Percentiles rank a stretch among this genome's conserved stretches.
Conservation (phyloP, 2,888 invertebrate genomes). For the Chloroclysta siterata region DNA sequence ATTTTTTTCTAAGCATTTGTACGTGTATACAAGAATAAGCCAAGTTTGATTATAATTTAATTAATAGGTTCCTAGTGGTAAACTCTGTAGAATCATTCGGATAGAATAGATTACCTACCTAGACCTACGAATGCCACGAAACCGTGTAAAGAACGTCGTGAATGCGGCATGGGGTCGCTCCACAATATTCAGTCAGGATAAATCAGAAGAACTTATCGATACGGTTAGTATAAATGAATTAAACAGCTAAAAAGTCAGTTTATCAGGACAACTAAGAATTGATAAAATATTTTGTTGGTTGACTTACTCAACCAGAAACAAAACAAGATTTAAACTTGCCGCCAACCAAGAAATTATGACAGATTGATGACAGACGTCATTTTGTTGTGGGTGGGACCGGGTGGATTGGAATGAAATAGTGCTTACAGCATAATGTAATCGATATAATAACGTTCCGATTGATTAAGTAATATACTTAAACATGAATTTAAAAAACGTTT, state of each 20-base stretch:
- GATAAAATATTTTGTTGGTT: no score
- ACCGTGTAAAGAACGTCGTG: conserved; percentile 17
- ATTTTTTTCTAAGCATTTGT: conserved; percentile 19
- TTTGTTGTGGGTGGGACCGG: no score
- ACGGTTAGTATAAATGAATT: background rate
- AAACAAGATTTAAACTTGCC: background rate
- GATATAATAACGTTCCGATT: no score
- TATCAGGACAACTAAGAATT: no score
- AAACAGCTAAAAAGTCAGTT: background rate
- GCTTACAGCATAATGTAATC: background rate
- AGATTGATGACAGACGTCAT: no score
- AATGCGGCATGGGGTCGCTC: conserved; percentile 19
- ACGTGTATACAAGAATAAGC: conserved; percentile 16
- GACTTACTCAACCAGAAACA: no score
- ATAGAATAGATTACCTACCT: no score
- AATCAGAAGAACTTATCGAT: conserved; percentile 12
- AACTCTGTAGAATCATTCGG: no score
- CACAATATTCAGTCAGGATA: conserved; percentile 16
- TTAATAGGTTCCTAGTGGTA: no score
- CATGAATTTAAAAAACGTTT: no score
- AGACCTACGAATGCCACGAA: conserved; percentile 2
- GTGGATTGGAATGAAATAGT: background rate
- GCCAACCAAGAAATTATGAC: background rate
- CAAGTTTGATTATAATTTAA: conserved; percentile 6
- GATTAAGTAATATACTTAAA: no score